Base-by-base conservation (phyloP, 2,113 vertebrate genomes). In the Suricata suricatta region DNA sequence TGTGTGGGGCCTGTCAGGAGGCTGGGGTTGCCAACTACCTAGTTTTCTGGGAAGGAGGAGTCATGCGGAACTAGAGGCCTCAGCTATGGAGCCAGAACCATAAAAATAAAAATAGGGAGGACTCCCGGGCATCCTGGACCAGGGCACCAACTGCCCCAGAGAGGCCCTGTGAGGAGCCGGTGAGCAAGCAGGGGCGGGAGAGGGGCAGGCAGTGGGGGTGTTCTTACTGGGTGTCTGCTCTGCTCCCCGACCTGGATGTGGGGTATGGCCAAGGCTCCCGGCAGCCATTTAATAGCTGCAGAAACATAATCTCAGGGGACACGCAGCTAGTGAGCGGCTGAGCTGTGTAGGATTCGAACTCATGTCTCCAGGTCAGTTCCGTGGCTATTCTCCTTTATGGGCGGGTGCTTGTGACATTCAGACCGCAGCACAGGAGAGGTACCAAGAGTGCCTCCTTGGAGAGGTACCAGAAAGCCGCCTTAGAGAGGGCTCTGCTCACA, bases 31-130 rank as follows among this genome's bases (percentile, higher is more conserved):
- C 97, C 97, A 98, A 95, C 47, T 95, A 97, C 98, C 97, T 98
- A 96, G 97, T 98, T 98, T 98, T 95, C 97, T 96, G 97, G 94
- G 87, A 96, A 97, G 97, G 84, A 97, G 12, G 95, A 97, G 57
- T 0, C 4, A 85, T 97, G 0, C 76, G 96, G 97, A 98, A 97
- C 97, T 95, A 85, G 98, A 98, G 94, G 97, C 94, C 79, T 96
- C 97, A 97, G 97, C 97, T 98, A 96, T 90, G 74, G 80, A 97
- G 88, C 90, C 79, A 96, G 83, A 96, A 94, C 50, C 95, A 97
- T 95, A 97, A 98, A 96, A 96, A 96, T 98, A 98, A 97, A 98
- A 97, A 98, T 96, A 33, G 92, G 21, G 0, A 54, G 72, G 88
- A 63, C 93, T 97, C 90, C 84, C 38, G 41, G 81, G 85, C 72